A percentile compares a stretch with the other conserved stretches of the same genome.
Conservation (phyloP, 2,888 invertebrate species). For the Phengaris arion region DNA sequence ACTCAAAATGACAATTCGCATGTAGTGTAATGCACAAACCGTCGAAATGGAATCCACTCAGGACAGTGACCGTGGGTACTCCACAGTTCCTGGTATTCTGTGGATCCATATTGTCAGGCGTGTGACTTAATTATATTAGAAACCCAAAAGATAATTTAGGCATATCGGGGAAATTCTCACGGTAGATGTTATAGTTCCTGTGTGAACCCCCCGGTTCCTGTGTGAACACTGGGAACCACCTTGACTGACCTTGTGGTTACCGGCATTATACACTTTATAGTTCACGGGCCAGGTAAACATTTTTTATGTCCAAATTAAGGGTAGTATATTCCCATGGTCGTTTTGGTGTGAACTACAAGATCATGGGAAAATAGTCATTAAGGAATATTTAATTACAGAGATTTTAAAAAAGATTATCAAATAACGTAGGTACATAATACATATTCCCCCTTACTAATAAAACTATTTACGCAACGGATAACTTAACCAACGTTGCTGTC, state of each 20-base stretch:
- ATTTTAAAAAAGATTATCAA: no score
- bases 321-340: background rate
- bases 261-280: background rate
- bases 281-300: conserved; percentile 10
- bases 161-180: conserved; percentile 4
- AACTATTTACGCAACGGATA: no score
- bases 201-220: background rate
- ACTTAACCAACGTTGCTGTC: no score
- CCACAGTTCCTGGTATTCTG: no score
- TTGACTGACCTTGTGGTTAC: conserved; percentile 24
- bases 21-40: no score
- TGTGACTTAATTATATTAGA: background rate
- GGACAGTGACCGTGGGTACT: no score
- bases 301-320: conserved; percentile 11
- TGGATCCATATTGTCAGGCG: no score
- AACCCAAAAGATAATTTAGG: background rate
- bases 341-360: conserved; percentile 8
- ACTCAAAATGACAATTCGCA: no score
- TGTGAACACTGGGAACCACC: conserved; percentile 21
- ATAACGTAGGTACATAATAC: no score
- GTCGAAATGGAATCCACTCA: no score
- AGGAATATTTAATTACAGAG: background rate
- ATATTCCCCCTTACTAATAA: no score
- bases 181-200: background rate
- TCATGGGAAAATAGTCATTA: conserved; percentile 4